Evolutionary conservation across 2,113 vertebrate species (phyloP).

Genomic region (Atractosteus spatula): DNA sequence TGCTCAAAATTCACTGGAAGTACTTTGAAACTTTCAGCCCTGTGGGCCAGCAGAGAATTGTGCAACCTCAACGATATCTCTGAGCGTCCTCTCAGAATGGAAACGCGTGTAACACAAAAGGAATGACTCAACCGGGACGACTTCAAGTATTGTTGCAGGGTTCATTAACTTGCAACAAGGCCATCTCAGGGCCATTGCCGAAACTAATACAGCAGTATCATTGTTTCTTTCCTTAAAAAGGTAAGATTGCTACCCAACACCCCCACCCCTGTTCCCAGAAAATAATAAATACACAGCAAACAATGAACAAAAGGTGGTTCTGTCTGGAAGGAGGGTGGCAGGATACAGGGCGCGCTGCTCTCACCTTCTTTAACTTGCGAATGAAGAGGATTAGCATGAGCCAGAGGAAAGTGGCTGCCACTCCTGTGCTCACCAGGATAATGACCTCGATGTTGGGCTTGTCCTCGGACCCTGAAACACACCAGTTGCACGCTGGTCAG

Average conservation of each 20-base stretch:
- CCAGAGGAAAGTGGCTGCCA: conserved; percentile 89
- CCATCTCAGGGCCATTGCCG: background rate
- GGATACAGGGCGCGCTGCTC: background rate
- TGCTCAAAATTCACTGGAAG: background rate
- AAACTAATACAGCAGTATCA: background rate
- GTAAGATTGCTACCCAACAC: background rate
- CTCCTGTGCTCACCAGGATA: conserved; percentile 84
- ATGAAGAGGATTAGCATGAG: conserved; percentile 89
- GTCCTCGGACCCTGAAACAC: conserved; percentile 75
- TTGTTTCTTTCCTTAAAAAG: background rate
- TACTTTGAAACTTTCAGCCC: no score
- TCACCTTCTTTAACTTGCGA: conserved; percentile 85
- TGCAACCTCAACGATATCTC: no score
- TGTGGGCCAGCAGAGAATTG: no score
- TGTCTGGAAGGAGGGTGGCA: background rate
- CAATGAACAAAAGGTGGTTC: background rate
- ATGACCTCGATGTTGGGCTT: conserved; percentile 86
- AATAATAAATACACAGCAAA: background rate
- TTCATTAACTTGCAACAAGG: background rate
- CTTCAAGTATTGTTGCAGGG: background rate
- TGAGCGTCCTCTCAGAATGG: no score
- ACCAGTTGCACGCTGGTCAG: background rate
- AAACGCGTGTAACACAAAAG: no score
- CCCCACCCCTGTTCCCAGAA: background rate
- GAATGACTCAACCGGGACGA: background rate